Evolutionary conservation across 2,797 vertebrate species (phyloP).

Genomic region (Leptatherina wallacei): DNA sequence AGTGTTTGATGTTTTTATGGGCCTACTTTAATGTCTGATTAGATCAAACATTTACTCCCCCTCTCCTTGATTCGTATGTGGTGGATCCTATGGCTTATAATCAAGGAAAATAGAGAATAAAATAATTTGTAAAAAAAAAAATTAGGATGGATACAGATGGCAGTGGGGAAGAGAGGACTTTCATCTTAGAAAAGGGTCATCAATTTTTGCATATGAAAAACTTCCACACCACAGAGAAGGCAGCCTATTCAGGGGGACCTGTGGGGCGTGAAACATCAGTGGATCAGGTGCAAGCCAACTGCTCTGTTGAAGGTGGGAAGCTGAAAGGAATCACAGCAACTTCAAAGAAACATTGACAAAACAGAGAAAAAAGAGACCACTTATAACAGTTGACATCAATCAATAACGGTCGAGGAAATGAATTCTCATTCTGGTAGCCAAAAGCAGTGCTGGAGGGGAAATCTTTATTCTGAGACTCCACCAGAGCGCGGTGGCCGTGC

Average conservation of each 20-base stretch:
- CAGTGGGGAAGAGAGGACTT: constrained; percentile 27
- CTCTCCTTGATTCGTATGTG: constrained; percentile 34
- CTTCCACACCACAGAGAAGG: constrained; percentile 39
- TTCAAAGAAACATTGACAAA: constrained; percentile 68
- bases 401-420: constrained; percentile 57
- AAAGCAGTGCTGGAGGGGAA: constrained; percentile 42
- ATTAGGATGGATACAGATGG: constrained; percentile 42
- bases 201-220: constrained; percentile 69
- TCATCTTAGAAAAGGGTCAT: constrained; percentile 52
- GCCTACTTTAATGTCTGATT: constrained; percentile 64
- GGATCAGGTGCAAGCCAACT: constrained; percentile 66
- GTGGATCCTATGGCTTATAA: constrained; percentile 24
- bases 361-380: constrained; percentile 45
- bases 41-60: constrained; percentile 16
- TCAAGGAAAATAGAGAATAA: constrained; percentile 29
- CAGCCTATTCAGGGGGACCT: constrained; percentile 61
- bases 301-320: constrained; percentile 57
- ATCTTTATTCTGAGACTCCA: constrained; percentile 43
- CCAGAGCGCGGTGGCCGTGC: constrained; percentile 18
- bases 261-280: constrained; percentile 67
- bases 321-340: constrained; percentile 56
- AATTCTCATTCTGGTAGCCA: constrained; percentile 53
- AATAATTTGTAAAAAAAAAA: constrained; percentile 17
- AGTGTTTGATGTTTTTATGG: constrained; percentile 46
- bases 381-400: constrained; percentile 70